Evolutionary conservation across 2,888 invertebrate genomes (phyloP).

Genomic region (Diachrysia chrysitis): DNA sequence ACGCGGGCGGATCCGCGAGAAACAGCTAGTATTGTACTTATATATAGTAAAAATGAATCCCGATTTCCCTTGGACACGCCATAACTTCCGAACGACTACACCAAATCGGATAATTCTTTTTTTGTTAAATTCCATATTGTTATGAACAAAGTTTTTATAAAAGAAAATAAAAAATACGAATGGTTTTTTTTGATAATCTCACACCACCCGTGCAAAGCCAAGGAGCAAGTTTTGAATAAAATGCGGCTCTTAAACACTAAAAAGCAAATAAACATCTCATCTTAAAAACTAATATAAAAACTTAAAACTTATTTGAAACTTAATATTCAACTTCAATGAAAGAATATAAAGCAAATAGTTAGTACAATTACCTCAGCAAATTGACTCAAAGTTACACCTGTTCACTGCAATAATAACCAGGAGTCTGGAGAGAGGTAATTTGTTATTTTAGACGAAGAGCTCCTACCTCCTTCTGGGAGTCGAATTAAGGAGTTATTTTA

Average conservation of each 20-base stretch:
- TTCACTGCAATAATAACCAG: slow-evolving; percentile 75
- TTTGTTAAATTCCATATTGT: no score
- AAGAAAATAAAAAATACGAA: no score
- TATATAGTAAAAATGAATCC: no score
- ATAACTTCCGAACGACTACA: no score
- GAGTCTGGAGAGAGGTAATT: slow-evolving; percentile 63
- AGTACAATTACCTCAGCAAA: slow-evolving; percentile 57
- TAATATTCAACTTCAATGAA: slow-evolving; percentile 51
- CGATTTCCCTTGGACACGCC: no score
- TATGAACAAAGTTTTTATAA: no score
- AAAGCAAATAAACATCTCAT: not conserved
- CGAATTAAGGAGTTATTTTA: slow-evolving; percentile 40
- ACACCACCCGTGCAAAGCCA: no score
- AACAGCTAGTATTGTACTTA: no score
- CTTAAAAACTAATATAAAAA: not conserved
- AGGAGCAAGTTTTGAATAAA: no score
- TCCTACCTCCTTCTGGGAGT: slow-evolving; percentile 24
- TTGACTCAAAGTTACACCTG: slow-evolving; percentile 60
- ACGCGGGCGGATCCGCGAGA: no score
- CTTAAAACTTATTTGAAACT: slow-evolving; percentile 18
- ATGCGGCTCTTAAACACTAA: not conserved
- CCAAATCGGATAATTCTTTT: no score
- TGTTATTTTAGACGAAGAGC: slow-evolving; percentile 64
- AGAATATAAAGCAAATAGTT: slow-evolving; percentile 52
- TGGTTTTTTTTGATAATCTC: no score